Percentiles rank a stretch among this genome's conserved stretches.
These are phyloP conservation scores for Torymus tubicola DNA, from an alignment of 2,888 invertebrate genomes.

Conservation along the genomic window DNA sequence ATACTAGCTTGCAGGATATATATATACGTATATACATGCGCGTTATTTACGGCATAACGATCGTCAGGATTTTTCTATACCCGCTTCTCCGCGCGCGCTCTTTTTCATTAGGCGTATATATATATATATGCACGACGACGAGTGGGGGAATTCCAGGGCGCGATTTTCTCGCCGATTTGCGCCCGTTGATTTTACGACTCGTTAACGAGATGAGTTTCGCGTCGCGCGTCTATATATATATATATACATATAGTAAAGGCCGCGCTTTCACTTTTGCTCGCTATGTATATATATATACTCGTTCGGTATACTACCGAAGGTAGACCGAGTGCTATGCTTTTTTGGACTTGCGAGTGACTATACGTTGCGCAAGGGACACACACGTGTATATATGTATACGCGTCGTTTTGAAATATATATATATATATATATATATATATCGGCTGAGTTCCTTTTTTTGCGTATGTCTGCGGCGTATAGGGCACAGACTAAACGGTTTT, in stretches of 20 bases:
- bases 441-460: no score
- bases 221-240: neutral
- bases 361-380: no score
- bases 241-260: no score
- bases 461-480: no score
- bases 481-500: no score
- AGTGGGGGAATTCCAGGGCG: neutral
- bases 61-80: slow-evolving; percentile 1
- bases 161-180: slow-evolving; percentile 15
- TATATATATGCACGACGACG: no score
- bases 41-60: neutral
- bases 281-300: no score
- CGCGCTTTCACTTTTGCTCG: slow-evolving; percentile 31
- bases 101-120: slow-evolving; percentile 4
- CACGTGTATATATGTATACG: no score
- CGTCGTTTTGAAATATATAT: no score
- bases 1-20: no score
- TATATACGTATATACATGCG: neutral
- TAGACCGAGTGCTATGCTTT: neutral
- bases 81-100: neutral
- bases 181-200: slow-evolving; percentile 26
- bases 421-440: no score
- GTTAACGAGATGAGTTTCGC: slow-evolving; percentile 39
- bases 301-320: neutral
- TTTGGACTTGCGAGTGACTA: no score